Percentiles rank a stretch among this genome's conserved stretches.
Evolutionary conservation across 2,888 invertebrate species (phyloP).

Genomic region (Coleophora deauratella): DNA sequence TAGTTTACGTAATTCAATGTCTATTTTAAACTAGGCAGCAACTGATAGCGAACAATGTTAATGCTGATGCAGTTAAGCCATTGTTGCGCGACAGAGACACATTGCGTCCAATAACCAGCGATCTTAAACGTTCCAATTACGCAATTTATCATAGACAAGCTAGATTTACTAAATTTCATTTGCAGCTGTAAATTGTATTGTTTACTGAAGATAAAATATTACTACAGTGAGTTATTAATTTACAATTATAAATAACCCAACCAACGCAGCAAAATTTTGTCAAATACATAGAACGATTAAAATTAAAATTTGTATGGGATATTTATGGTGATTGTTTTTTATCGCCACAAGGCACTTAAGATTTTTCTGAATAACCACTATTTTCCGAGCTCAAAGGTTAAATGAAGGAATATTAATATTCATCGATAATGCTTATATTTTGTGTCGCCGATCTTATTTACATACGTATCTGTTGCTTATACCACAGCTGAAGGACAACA

Average conservation of each 20-base stretch:
- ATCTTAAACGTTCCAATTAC: slow-evolving; percentile 59
- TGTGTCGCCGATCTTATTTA: slow-evolving; percentile 1
- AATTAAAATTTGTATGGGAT: too few relatives aligned
- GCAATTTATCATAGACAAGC: slow-evolving; percentile 49
- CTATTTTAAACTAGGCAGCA: slow-evolving; percentile 52
- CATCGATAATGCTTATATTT: neutral
- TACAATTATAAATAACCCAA: too few relatives aligned
- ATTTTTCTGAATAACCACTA: too few relatives aligned
- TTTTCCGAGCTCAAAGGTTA: too few relatives aligned
- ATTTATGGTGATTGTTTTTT: too few relatives aligned
- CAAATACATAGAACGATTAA: too few relatives aligned
- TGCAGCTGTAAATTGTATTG: slow-evolving; percentile 17
- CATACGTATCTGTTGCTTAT: slow-evolving; percentile 1
- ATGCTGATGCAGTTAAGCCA: slow-evolving; percentile 24
- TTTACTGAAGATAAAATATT: neutral
- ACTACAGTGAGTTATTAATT: too few relatives aligned
- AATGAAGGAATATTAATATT: neutral
- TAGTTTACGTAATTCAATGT: slow-evolving; percentile 62
- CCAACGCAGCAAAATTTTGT: too few relatives aligned
- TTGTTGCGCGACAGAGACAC: slow-evolving; percentile 66
- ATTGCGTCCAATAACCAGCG: slow-evolving; percentile 46
- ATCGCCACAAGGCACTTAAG: too few relatives aligned
- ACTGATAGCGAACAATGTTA: slow-evolving; percentile 57
- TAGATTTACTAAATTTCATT: slow-evolving; percentile 44
- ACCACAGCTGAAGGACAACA: slow-evolving; percentile 1